These are phyloP conservation scores for Heterodera carotae DNA, from an alignment of 1,140 invertebrate genomes.

Conservation along the genomic window DNA sequence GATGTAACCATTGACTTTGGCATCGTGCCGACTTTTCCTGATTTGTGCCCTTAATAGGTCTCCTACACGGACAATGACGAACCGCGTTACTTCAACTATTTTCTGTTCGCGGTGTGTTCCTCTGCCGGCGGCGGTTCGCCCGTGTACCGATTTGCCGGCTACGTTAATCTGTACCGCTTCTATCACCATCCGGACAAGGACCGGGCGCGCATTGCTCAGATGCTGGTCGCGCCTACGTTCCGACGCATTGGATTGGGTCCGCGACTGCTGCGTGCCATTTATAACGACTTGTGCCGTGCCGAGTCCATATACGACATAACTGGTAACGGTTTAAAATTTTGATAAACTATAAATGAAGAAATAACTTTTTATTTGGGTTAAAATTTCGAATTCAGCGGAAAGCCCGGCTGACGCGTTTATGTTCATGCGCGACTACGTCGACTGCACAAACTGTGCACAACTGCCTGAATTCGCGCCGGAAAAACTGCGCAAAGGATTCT, in stretches of 20 bases:
- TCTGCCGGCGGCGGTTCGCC: conserved; percentile 17
- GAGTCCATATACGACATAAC: conserved; percentile 82
- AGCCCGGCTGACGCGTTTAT: conserved; percentile 87
- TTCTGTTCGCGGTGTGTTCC: conserved; percentile 72
- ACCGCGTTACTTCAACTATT: conserved; percentile 85
- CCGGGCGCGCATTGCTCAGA: conserved; percentile 77
- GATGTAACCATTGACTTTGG: too few species aligned
- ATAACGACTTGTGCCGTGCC: conserved; percentile 75
- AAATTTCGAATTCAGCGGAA: conserved; percentile 72
- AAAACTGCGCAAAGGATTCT: conserved; percentile 76
- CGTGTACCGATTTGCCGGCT: conserved; percentile 79
- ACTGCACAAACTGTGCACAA: conserved; percentile 75
- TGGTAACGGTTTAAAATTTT: conserved; percentile 68
- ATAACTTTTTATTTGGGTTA: not conserved
- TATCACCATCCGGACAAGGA: conserved; percentile 85
- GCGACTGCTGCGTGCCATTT: conserved; percentile 77
- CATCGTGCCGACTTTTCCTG: too few species aligned
- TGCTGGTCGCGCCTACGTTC: conserved; percentile 57
- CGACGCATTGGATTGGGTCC: conserved; percentile 75
- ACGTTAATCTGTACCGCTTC: conserved; percentile 88
- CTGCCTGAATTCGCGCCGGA: conserved; percentile 74
- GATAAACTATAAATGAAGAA: not conserved
- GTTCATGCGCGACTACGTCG: conserved; percentile 83
- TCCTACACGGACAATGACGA: conserved; percentile 81
- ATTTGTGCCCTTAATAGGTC: conserved; percentile 10